A percentile compares a stretch with the other conserved stretches of the same genome.
Evolutionary conservation across 2,797 vertebrate species (phyloP).

Genomic region (Phrynocephalus forsythii): DNA sequence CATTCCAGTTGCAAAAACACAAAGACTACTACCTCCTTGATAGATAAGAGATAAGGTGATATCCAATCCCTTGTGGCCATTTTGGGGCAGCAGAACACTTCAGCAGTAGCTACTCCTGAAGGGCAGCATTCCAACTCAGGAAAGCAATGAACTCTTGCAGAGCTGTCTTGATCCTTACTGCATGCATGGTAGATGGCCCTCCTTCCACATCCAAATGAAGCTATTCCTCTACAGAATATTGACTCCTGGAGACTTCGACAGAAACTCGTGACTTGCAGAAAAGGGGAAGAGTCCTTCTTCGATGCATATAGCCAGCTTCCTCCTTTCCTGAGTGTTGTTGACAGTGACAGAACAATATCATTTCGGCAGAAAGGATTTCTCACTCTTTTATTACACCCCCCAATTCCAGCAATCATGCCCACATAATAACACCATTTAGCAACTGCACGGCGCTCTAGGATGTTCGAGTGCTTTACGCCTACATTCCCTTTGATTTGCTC

Average conservation of each 20-base stretch:
- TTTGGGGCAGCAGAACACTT: conserved; percentile 4
- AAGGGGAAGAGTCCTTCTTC: neutral
- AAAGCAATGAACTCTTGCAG: neutral
- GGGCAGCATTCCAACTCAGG: neutral
- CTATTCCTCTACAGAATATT: neutral
- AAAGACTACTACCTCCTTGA: conserved; percentile 23
- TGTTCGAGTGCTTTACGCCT: neutral
- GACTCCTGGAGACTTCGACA: neutral
- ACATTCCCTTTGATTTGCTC: neutral
- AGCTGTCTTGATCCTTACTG: neutral
- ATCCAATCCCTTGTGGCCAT: conserved; percentile 26
- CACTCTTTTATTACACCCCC: neutral
- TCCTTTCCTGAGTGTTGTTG: neutral
- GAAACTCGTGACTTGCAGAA: neutral
- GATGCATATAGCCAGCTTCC: neutral
- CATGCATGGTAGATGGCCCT: neutral
- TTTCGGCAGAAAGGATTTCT: neutral
- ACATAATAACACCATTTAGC: conserved; percentile 4
- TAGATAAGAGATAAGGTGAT: conserved; percentile 44
- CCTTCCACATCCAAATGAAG: neutral
- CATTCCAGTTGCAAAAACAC: neutral
- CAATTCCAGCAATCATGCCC: neutral
- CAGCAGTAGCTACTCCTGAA: neutral
- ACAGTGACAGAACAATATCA: neutral
- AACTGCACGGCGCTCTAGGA: neutral